phyloP scores from a whole-genome alignment of 1,140 invertebrate species.

The Tetragonula clypearis region DNA sequence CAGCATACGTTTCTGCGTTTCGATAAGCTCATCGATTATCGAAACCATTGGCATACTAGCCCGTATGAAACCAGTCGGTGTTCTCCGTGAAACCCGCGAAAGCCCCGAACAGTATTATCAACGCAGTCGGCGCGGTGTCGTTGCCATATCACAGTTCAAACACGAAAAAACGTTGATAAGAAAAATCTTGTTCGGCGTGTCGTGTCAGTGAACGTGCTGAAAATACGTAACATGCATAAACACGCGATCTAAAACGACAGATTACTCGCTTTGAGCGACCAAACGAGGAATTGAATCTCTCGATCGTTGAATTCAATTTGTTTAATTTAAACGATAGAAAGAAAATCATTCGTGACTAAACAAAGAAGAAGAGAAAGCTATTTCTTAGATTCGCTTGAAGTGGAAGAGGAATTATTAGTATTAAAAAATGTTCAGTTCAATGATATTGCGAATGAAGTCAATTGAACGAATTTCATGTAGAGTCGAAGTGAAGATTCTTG shows the following conservation, averaged over 20 bases:
- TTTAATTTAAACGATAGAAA: neutral
- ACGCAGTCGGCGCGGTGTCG: neutral
- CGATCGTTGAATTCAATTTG: neutral
- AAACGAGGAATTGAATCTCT: neutral
- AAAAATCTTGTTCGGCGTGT: neutral
- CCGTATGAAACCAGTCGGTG: conserved; percentile 37
- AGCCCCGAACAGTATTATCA: conserved; percentile 22
- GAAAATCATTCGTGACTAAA: no score
- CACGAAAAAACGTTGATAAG: conserved; percentile 29
- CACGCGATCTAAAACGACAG: neutral
- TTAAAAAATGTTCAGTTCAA: no score
- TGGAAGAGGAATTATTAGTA: neutral
- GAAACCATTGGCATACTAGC: conserved; percentile 66
- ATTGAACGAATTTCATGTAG: no score
- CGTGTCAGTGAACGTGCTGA: conserved; percentile 10
- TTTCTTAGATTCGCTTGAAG: neutral
- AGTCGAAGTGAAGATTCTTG: no score
- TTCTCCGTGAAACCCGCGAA: conserved; percentile 23
- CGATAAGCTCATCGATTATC: conserved; percentile 74
- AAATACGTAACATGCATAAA: conserved; percentile 9
- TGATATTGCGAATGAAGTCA: neutral
- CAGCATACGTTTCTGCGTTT: conserved; percentile 4
- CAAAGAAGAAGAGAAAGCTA: no score
- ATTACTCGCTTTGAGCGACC: neutral
- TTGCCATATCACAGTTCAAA: conserved; percentile 19